These are phyloP conservation scores for Caradrina clavipalpis DNA, from an alignment of 2,888 invertebrate genomes.

Conservation along the genomic window DNA sequence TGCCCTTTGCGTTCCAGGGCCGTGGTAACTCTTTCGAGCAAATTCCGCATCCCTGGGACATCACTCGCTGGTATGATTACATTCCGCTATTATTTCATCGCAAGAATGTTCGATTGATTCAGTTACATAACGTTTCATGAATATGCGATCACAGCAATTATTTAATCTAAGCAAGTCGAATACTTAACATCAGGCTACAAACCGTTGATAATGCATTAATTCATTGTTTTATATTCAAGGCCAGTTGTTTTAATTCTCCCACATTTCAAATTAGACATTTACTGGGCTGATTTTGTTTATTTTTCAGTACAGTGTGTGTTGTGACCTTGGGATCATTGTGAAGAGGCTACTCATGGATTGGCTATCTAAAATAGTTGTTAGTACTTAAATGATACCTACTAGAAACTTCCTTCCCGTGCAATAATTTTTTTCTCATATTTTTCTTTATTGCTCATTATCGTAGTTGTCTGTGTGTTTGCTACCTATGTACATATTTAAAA, in stretches of 20 bases:
- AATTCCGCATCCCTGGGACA: too few relatives aligned
- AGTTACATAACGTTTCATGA: neutral
- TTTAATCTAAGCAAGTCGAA: constrained; percentile 23
- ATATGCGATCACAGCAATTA: constrained; percentile 12
- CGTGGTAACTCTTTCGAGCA: too few relatives aligned
- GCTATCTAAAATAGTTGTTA: constrained; percentile 21
- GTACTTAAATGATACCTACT: neutral
- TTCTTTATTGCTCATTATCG: constrained; percentile 21
- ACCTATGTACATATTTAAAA: too few relatives aligned
- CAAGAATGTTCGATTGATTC: neutral
- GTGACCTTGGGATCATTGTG: constrained; percentile 26
- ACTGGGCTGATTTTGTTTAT: constrained; percentile 26
- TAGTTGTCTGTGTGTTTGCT: constrained; percentile 2
- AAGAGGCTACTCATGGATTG: constrained; percentile 17
- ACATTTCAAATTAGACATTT: constrained; percentile 33
- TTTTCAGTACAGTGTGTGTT: constrained; percentile 20
- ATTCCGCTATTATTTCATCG: neutral
- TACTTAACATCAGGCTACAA: constrained; percentile 22
- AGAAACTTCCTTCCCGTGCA: neutral
- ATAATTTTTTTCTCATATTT: constrained; percentile 20
- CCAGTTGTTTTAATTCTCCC: constrained; percentile 32
- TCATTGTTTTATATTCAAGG: constrained; percentile 31
- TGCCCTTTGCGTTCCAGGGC: too few relatives aligned
- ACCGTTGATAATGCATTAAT: constrained; percentile 36
- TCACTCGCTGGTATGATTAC: neutral